These are phyloP conservation scores for Tyrannus savana DNA, from an alignment of 2,113 vertebrate genomes.

Conservation along the genomic window DNA sequence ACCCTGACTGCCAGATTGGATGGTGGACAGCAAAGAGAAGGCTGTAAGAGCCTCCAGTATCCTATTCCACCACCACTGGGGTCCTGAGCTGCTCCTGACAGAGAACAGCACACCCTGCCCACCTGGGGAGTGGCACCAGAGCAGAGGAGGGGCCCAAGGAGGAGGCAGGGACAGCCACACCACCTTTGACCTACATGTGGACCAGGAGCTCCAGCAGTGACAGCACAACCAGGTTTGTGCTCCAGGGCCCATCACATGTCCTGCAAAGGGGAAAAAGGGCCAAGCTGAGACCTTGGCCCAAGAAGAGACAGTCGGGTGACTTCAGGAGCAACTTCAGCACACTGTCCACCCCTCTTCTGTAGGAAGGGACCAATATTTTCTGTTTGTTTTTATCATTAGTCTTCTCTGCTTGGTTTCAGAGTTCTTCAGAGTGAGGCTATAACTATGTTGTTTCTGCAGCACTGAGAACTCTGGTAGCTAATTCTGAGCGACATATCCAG, in stretches of 20 bases:
- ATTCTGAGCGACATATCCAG: background rate
- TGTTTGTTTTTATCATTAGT: background rate
- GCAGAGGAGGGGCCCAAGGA: background rate
- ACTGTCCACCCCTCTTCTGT: background rate
- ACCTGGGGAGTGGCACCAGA: rapidly evolving
- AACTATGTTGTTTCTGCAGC: background rate
- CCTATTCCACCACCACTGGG: too few relatives aligned
- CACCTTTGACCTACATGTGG: background rate
- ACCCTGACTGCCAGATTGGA: rapidly evolving
- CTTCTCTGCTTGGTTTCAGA: background rate
- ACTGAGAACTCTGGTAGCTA: background rate
- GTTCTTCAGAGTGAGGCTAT: background rate
- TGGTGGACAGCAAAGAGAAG: background rate
- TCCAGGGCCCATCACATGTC: background rate
- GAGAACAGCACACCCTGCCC: background rate
- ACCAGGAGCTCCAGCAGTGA: background rate
- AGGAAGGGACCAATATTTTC: background rate
- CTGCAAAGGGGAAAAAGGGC: background rate
- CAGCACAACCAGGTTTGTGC: background rate
- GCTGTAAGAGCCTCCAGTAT: background rate
- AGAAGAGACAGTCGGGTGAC: background rate
- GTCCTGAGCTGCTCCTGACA: rapidly evolving
- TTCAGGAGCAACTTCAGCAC: background rate
- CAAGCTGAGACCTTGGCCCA: background rate
- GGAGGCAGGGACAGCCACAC: background rate